Evolutionary conservation across 2,888 invertebrate species (phyloP).

Genomic region (Tetragnatha montana): DNA sequence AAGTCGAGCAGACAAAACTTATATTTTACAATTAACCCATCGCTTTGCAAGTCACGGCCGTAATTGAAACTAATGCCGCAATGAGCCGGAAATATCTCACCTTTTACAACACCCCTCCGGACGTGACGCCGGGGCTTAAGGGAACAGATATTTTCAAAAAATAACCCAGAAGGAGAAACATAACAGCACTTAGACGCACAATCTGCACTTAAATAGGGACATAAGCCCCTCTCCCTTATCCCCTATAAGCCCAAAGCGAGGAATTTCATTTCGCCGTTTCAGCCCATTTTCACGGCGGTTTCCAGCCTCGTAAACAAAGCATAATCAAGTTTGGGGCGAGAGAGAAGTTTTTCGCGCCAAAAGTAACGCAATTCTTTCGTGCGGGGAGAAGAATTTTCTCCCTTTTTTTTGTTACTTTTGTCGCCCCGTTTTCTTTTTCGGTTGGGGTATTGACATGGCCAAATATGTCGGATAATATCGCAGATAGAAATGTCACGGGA

Average conservation of each 20-base stretch:
- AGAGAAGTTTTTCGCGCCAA: neutral
- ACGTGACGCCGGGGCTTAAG: neutral
- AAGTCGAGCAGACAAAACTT: neutral
- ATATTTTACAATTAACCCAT: neutral
- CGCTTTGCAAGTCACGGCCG: neutral
- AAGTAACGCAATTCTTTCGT: neutral
- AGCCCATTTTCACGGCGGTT: constrained; percentile 1
- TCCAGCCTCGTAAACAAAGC: neutral
- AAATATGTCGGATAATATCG: constrained; percentile 52
- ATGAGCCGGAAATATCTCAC: neutral
- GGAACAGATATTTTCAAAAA: neutral
- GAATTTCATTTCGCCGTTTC: neutral
- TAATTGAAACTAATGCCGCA: neutral
- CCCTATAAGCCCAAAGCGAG: neutral
- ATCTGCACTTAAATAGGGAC: neutral
- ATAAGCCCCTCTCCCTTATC: neutral
- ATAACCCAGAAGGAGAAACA: neutral
- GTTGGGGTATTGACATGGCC: constrained; percentile 26
- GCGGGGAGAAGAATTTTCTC: neutral
- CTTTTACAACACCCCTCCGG: neutral
- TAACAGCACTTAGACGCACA: neutral
- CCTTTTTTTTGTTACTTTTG: neutral
- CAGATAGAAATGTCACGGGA: constrained; percentile 48
- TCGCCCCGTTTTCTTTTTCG: neutral
- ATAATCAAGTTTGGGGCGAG: neutral